A percentile compares a stretch with the other conserved stretches of the same genome.
phyloP scores from a whole-genome alignment of 1,140 invertebrate species.

The Rhagoletis pomonella region DNA sequence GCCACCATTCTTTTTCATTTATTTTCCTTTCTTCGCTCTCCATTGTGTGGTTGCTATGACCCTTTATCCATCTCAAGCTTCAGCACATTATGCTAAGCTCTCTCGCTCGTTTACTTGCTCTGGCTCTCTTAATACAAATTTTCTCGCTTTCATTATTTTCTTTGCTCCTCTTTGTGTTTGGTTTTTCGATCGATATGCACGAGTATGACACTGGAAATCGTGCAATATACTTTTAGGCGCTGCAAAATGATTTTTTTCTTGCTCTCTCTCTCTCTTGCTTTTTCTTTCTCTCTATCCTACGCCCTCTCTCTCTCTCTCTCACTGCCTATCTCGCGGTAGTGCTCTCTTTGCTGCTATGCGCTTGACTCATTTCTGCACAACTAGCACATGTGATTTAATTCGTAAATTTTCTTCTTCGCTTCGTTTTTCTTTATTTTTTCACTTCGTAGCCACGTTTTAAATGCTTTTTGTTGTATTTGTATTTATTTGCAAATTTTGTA shows the following conservation, averaged over 20 bases:
- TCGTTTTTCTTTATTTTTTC: constrained; percentile 25
- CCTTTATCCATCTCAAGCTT: not conserved
- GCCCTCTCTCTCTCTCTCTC: not conserved
- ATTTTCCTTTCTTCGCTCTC: not conserved
- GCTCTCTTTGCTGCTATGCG: constrained; percentile 8
- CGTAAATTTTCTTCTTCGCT: not conserved
- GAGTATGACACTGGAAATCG: not conserved
- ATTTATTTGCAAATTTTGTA: not conserved
- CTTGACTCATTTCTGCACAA: constrained; percentile 40
- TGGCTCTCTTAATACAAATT: not conserved
- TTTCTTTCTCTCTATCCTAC: no score
- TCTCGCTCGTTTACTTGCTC: not conserved
- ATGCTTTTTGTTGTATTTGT: not conserved
- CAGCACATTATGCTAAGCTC: not conserved
- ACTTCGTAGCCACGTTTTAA: not conserved
- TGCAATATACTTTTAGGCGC: constrained; percentile 3
- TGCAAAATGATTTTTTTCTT: no score
- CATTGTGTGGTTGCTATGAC: not conserved
- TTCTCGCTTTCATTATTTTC: not conserved
- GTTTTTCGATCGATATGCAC: constrained; percentile 47
- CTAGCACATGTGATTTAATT: constrained; percentile 51
- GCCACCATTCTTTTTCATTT: not conserved
- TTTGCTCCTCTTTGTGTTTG: not conserved
- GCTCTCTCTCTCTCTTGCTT: not conserved
- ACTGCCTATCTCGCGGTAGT: not conserved